A percentile compares a stretch with the other conserved stretches of the same genome.
Evolutionary conservation across 2,888 invertebrate species (phyloP).

Genomic region (Lissocephala sabroskyi): DNA sequence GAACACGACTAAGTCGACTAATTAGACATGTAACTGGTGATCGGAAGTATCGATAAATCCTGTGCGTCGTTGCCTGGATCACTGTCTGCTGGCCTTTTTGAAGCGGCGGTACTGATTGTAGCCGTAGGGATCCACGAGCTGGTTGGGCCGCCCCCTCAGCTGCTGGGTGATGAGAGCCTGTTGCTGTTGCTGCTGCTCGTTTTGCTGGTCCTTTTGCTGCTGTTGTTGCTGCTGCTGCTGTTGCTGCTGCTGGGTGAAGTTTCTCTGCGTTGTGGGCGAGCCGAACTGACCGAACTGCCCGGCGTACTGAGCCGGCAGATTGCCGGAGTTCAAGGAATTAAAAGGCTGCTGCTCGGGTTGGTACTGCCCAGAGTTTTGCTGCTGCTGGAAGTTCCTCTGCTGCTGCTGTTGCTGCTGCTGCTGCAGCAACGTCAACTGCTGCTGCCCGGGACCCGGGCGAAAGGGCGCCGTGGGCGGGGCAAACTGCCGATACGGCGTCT

Average conservation of each 20-base stretch:
- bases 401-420: conserved; percentile 56
- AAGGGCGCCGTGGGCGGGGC: conserved; percentile 42
- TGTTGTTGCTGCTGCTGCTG: conserved; percentile 57
- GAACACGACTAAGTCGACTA: conserved; percentile 50
- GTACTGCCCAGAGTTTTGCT: conserved; percentile 66
- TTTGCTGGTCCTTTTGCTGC: conserved; percentile 55
- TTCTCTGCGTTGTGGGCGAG: conserved; percentile 26
- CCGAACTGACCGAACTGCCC: conserved; percentile 46
- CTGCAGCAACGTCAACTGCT: conserved; percentile 61
- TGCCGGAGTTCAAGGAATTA: conserved; percentile 43
- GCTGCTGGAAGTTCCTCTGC: conserved; percentile 45
- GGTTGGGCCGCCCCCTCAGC: conserved; percentile 67
- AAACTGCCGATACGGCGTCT: conserved; percentile 67
- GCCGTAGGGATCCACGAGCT: conserved; percentile 67
- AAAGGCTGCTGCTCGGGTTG: conserved; percentile 65
- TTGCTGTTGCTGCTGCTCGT: conserved; percentile 57
- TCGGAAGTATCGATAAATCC: no score
- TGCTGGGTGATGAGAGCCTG: conserved; percentile 67
- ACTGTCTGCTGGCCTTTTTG: conserved; percentile 68
- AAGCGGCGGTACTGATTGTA: conserved; percentile 70
- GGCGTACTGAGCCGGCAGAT: conserved; percentile 37
- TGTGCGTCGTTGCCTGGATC: no score
- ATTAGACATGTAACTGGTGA: no score
- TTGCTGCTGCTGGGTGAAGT: conserved; percentile 35
- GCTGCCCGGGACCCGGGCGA: conserved; percentile 57